Conservation (phyloP, 2,113 vertebrate genomes). For the Malurus alboscapulatus region DNA sequence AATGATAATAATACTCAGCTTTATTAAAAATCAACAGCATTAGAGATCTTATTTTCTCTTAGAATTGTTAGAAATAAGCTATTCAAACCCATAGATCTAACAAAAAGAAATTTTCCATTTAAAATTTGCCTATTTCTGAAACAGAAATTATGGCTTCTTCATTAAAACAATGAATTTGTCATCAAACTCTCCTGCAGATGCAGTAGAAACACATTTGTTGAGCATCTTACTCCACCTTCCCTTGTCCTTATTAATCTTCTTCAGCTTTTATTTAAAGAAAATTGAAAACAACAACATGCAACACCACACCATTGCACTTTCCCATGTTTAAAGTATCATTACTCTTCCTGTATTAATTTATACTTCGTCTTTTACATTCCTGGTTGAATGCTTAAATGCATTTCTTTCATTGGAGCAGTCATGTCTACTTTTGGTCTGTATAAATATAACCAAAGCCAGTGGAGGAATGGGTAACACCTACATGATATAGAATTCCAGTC, state of each 20-base stretch:
- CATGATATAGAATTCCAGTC: not conserved
- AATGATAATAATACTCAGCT: not conserved
- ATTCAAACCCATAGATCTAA: not conserved
- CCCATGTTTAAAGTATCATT: not conserved
- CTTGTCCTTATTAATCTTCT: not conserved
- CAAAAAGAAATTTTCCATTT: not conserved
- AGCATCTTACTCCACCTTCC: not conserved
- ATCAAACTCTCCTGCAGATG: not conserved
- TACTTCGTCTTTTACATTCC: not conserved
- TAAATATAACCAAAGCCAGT: not conserved
- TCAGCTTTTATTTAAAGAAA: not conserved
- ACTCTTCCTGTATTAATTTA: not conserved
- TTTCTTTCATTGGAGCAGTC: not conserved
- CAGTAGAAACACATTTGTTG: not conserved
- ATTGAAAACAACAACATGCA: not conserved
- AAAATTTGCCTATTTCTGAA: not conserved
- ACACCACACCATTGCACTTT: not conserved
- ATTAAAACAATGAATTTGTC: not conserved
- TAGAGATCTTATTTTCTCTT: not conserved
- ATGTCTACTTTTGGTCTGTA: not conserved
- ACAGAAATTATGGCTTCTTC: not conserved
- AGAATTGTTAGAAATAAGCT: not conserved
- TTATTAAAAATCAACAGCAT: not conserved
- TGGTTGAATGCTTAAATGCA: not conserved
- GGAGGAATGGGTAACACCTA: not conserved